A percentile compares a stretch with the other conserved stretches of the same genome.
These are phyloP conservation scores for Leuciscus idus DNA, from an alignment of 2,113 vertebrate genomes.

Conservation along the genomic window DNA sequence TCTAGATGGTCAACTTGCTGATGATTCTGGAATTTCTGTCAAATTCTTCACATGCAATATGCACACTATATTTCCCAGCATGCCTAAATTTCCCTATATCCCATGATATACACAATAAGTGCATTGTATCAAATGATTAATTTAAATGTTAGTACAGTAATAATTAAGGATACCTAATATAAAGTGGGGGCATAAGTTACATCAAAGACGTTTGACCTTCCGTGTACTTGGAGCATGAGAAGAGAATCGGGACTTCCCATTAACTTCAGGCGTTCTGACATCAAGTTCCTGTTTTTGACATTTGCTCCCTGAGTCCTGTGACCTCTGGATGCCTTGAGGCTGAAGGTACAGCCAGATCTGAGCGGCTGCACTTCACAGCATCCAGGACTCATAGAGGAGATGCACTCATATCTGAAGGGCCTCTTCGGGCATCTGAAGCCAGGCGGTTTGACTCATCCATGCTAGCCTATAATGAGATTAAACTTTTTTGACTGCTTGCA, in stretches of 20 bases:
- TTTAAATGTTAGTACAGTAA: no score
- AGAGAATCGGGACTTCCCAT: neutral
- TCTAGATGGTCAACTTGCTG: no score
- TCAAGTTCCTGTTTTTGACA: constrained; percentile 4
- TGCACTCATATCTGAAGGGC: constrained; percentile 33
- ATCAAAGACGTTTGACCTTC: neutral
- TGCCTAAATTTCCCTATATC: no score
- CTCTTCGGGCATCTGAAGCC: constrained; percentile 30
- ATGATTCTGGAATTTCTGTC: no score
- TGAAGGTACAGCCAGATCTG: constrained; percentile 21
- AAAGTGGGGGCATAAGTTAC: neutral
- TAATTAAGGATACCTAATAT: no score
- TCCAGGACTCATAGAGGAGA: constrained; percentile 15
- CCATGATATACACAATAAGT: no score
- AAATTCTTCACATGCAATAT: no score
- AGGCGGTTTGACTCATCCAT: constrained; percentile 34
- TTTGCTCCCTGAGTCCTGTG: constrained; percentile 24
- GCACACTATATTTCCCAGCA: no score
- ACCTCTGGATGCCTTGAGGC: constrained; percentile 7
- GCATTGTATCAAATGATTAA: no score
- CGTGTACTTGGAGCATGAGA: neutral
- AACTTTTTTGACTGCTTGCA: constrained; percentile 50
- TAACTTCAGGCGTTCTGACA: constrained; percentile 39
- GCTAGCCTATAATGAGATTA: constrained; percentile 50
- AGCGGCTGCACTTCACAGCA: neutral